Percentiles rank a stretch among this genome's conserved stretches.
These are phyloP conservation scores for Nasonovia ribisnigri DNA, from an alignment of 2,888 invertebrate species.

Conservation along the genomic window DNA sequence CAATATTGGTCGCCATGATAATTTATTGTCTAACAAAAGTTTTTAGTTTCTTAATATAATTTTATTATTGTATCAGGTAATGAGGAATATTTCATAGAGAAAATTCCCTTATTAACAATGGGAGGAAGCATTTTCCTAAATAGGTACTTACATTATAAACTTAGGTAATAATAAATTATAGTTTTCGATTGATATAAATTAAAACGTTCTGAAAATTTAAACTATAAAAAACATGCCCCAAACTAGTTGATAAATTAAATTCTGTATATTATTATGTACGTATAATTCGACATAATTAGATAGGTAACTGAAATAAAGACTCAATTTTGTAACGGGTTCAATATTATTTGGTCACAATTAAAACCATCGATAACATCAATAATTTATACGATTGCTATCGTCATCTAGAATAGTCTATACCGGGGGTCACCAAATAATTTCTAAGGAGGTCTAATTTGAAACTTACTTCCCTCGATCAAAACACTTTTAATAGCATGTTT, in stretches of 20 bases:
- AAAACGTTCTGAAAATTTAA: not conserved
- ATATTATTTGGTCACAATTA: too few species aligned
- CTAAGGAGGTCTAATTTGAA: too few species aligned
- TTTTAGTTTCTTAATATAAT: not conserved
- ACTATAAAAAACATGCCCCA: not conserved
- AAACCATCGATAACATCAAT: too few species aligned
- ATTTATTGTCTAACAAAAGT: not conserved
- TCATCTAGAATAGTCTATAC: not conserved
- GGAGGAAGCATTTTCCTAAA: not conserved
- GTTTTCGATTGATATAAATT: not conserved
- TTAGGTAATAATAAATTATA: too few species aligned
- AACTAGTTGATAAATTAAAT: not conserved
- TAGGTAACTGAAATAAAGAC: not conserved
- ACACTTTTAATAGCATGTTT: too few species aligned
- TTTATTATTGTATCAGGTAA: not conserved
- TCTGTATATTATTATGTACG: not conserved
- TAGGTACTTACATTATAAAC: not conserved
- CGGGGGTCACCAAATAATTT: too few species aligned
- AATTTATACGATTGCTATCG: not conserved
- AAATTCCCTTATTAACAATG: too few species aligned
- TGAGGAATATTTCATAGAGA: not conserved
- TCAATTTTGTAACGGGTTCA: too few species aligned
- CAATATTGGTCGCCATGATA: not conserved
- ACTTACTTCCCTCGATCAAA: too few species aligned
- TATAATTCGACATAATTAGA: not conserved